Conservation (phyloP, 1,140 invertebrate genomes). For the Conus betulinus region DNA sequence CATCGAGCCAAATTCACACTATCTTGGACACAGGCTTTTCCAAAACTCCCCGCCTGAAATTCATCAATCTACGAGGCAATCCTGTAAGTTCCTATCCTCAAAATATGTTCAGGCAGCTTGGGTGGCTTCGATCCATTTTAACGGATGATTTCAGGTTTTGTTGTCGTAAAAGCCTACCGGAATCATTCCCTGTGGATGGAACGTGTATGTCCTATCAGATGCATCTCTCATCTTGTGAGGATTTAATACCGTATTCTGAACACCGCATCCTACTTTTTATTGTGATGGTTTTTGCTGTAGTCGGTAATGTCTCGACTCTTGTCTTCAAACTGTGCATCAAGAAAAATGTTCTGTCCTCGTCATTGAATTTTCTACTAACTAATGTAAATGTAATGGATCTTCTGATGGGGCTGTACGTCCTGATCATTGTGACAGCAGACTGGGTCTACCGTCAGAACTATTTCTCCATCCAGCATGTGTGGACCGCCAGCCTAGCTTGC, state of each 20-base stretch:
- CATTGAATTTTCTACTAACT: constrained; percentile 55
- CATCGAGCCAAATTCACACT: neutral
- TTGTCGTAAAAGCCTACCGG: constrained; percentile 44
- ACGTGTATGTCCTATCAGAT: constrained; percentile 48
- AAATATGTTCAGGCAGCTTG: constrained; percentile 34
- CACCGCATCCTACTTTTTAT: constrained; percentile 57
- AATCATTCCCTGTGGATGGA: constrained; percentile 29
- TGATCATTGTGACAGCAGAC: constrained; percentile 60
- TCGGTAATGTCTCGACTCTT: constrained; percentile 54
- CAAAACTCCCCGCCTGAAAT: neutral
- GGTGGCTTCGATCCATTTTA: constrained; percentile 21
- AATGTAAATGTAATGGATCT: constrained; percentile 66
- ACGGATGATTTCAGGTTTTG: constrained; percentile 56
- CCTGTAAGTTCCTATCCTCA: neutral
- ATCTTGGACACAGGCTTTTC: neutral
- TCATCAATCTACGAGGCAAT: neutral
- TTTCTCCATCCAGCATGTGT: constrained; percentile 51
- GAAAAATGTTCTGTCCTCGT: constrained; percentile 27
- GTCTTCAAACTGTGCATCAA: constrained; percentile 45
- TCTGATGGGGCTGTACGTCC: constrained; percentile 69
- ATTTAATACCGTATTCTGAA: constrained; percentile 50
- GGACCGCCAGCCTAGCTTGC: constrained; percentile 59
- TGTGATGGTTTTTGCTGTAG: constrained; percentile 50
- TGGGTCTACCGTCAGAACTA: constrained; percentile 53
- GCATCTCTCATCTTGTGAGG: constrained; percentile 57